These are phyloP conservation scores for Carassius carassius DNA, from an alignment of 2,113 vertebrate species.

Conservation along the genomic window DNA sequence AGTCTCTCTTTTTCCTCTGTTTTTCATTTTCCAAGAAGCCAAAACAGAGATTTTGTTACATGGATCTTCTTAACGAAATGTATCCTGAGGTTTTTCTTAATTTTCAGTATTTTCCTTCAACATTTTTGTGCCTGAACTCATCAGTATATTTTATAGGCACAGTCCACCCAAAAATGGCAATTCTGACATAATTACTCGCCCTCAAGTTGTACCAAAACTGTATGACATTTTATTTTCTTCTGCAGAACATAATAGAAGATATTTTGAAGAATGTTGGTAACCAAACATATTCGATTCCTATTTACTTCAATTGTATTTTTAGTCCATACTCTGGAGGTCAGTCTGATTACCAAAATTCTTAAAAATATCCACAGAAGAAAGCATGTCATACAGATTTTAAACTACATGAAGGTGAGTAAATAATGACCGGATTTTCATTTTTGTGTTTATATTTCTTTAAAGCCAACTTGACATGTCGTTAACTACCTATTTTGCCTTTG, in stretches of 20 bases:
- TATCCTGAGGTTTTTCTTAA: not conserved
- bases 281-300: not conserved
- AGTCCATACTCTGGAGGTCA: too few species aligned
- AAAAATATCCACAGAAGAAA: not conserved
- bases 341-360: not conserved
- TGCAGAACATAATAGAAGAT: not conserved
- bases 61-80: not conserved
- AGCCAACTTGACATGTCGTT: not conserved
- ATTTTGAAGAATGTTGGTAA: not conserved
- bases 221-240: not conserved
- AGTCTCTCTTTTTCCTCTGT: not conserved
- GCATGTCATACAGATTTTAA: not conserved
- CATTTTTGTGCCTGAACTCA: not conserved
- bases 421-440: not conserved
- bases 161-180: not conserved
- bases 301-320: not conserved
- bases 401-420: not conserved
- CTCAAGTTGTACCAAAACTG: not conserved
- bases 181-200: not conserved
- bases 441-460: too few species aligned
- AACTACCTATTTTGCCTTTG: not conserved
- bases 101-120: not conserved
- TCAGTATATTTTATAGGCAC: too few species aligned
- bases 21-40: not conserved
- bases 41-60: not conserved